These are phyloP conservation scores for Thumatha senex DNA, from an alignment of 2,888 invertebrate genomes.

Conservation along the genomic window DNA sequence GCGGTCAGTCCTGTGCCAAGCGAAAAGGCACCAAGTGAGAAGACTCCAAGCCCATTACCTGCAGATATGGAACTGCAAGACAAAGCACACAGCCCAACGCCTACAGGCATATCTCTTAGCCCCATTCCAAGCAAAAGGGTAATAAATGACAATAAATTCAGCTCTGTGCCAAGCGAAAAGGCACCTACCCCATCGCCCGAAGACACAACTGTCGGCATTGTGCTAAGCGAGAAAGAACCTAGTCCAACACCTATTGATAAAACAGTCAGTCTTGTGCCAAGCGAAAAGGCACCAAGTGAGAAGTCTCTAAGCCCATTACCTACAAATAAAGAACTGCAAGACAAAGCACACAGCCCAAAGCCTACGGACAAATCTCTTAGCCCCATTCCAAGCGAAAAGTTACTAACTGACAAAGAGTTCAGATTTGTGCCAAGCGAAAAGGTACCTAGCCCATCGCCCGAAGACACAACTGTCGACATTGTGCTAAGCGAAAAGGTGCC, in stretches of 20 bases:
- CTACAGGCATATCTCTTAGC: no score
- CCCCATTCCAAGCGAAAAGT: not conserved
- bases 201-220: no score
- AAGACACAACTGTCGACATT: conserved; percentile 2
- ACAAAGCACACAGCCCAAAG: not conserved
- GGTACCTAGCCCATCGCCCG: not conserved
- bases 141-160: no score
- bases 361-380: not conserved
- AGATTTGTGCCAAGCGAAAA: not conserved
- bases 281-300: not conserved
- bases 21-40: not conserved
- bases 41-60: no score
- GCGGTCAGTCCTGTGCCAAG: conserved; percentile 5
- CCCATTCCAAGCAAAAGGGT: no score
- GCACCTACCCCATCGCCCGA: no score
- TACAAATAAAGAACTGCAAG: no score
- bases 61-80: no score
- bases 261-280: no score
- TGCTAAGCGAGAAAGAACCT: no score
- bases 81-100: not conserved
- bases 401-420: not conserved
- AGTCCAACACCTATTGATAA: no score
- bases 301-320: conserved; percentile 9
- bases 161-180: no score
- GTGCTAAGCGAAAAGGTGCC: conserved; percentile 1